Base-by-base conservation (phyloP, 2,888 invertebrate species). In the Eudemis profundana region DNA sequence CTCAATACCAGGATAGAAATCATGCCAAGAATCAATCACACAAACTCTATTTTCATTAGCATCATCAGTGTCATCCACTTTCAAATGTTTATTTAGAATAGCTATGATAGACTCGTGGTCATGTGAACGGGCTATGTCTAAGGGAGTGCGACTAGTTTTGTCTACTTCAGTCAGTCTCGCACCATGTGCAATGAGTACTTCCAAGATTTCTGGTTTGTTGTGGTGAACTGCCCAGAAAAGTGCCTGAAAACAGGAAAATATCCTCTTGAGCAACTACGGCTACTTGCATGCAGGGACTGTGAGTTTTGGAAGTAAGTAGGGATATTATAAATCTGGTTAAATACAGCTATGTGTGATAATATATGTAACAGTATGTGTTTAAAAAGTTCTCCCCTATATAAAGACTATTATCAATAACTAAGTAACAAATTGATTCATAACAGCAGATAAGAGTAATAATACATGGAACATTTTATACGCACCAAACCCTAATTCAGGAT, bases 151-250 rank as follows among this genome's bases (percentile, higher is more conserved):
- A 46, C 88, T 86, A 68, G 89, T 82, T 68, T 87, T 85, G 81
- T 95, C 95, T 8, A 83, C 83, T 74, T 93, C 89, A 12, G 82
- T 83, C 50, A 85, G 74, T 67, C 93, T 86, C 12, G 93, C 94
- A n/a, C 92, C 93, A 51, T 87, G 80, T 15, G 90, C 79, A 57
- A 95, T 82, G 0, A 95, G 86, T 69, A 93, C 76, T 78, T 93
- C 85, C 15, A 94, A 85, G 61, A 93, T 87, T 63, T 93, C 91
- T 14, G 85, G 77, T 71, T 93, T 89, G 73, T 94, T 94, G 70
- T 90, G 89, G 71, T 92, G 88, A 8, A 92, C 93, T 53, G 95
- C 94, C 93, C 94, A 94, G 80, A 94, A 94, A 54, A 95, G 74
- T 47, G 94, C 94, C 95, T 95, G 84, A 47, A 85, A 87, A 74